A percentile compares a stretch with the other conserved stretches of the same genome.
phyloP scores from a whole-genome alignment of 2,113 vertebrate genomes.

The Salminus brasiliensis region DNA sequence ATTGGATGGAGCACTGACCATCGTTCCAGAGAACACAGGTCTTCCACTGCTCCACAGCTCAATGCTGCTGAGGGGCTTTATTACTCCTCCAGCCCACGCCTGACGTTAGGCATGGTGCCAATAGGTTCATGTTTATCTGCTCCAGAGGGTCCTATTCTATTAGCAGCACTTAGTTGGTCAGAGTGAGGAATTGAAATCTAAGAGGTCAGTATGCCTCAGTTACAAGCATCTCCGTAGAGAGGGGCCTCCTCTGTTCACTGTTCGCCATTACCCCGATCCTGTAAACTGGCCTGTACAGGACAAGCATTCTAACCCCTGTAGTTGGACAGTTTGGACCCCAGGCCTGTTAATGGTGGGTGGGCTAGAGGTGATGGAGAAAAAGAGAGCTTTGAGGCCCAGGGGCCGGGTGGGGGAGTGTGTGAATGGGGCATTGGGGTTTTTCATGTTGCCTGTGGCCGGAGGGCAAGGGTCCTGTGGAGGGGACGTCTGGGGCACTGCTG shows the following conservation, averaged over 20 bases:
- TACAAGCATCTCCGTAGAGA: no score
- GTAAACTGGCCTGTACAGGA: background rate
- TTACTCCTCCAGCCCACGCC: no score
- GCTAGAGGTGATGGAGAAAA: background rate
- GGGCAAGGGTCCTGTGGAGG: slow-evolving; percentile 17
- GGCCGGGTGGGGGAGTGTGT: background rate
- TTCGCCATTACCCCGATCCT: background rate
- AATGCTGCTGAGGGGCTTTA: no score
- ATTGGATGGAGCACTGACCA: no score
- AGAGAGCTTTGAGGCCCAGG: background rate
- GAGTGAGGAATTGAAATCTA: no score
- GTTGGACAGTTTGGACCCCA: background rate
- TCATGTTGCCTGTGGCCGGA: background rate
- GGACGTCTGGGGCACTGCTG: slow-evolving; percentile 7
- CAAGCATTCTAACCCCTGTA: background rate
- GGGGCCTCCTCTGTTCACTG: background rate
- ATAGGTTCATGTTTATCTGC: no score
- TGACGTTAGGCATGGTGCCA: no score
- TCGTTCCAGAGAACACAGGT: no score
- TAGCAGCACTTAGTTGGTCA: no score
- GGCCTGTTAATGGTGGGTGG: background rate
- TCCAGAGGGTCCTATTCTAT: no score
- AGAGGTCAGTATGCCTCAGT: no score
- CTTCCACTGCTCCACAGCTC: no score
- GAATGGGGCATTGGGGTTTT: slow-evolving; percentile 5